Base-by-base conservation (phyloP, 2,888 invertebrate species). In the Dioctria linearis region DNA sequence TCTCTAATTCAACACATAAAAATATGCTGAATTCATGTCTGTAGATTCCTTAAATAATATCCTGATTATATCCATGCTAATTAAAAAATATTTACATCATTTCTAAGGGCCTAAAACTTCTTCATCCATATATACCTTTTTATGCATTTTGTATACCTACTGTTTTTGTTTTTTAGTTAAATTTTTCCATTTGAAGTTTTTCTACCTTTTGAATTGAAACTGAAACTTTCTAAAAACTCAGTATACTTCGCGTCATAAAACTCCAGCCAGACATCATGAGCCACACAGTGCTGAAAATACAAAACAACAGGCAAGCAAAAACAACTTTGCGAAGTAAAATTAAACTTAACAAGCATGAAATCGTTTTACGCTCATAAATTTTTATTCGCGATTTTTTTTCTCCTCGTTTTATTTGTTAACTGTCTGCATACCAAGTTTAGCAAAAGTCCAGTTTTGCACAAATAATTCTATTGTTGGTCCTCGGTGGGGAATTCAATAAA, bases 301-400 rank as follows among this genome's bases (percentile, higher is more conserved):
- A 25, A 49, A 71, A 49, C 39, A 54, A 11, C 37, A 54, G 8
- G 1, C 25, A 25, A 71, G 69, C 69, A 71, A 71, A 71, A 66
- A 66, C 69, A 71, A 71, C 69, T 71, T 71, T 71, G 69, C 49
- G 51, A 71, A 71, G 69, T 71, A 71, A 71, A 71, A 71, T 71
- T 71, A 71, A 71, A 71, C 37, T 49, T 71, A 71, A 71, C 69
- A 71, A 71, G 69, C 69, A 71, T 71, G 69, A 71, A 71, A 71
- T 71, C 69, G 69, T 51, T 71, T 71, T 37, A 71, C 69, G 54
- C 49, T 71, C 69, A 71, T 51, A 71, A 71, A 71, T 51, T 71
- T 71, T 71, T 71, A 71, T 71, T 71, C 69, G 37, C 5, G 25
- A 71, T n/a, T 69, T 25, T 71, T 71, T 71, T 71, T 71, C 25